Conservation (phyloP, 2,113 vertebrate species). For the Seriola aureovittata region DNA sequence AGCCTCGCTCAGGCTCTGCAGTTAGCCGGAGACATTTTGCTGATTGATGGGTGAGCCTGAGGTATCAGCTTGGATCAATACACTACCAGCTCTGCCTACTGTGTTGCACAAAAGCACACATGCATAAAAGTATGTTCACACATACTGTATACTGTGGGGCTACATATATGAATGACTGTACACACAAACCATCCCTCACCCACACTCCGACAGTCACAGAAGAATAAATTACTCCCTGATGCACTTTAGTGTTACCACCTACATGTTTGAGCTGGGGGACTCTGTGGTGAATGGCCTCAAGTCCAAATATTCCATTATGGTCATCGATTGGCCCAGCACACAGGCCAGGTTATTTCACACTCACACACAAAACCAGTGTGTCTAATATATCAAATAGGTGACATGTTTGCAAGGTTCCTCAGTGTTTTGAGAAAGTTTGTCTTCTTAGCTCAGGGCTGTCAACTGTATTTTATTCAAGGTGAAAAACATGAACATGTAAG, state of each 20-base stretch:
- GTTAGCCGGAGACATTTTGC: slow-evolving; percentile 27
- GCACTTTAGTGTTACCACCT: slow-evolving; percentile 48
- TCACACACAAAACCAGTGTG: not conserved
- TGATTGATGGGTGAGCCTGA: slow-evolving; percentile 54
- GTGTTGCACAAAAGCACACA: slow-evolving; percentile 42
- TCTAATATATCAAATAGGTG: slow-evolving; percentile 8
- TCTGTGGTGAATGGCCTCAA: slow-evolving; percentile 44
- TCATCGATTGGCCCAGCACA: slow-evolving; percentile 39
- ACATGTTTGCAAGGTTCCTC: not conserved
- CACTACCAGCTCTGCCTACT: slow-evolving; percentile 25
- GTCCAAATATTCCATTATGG: slow-evolving; percentile 58
- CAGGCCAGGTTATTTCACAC: slow-evolving; percentile 19
- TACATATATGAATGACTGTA: slow-evolving; percentile 4
- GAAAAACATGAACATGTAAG: no score
- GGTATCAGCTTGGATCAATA: slow-evolving; percentile 59
- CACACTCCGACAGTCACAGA: slow-evolving; percentile 5
- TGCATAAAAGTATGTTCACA: slow-evolving; percentile 18
- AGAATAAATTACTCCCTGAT: slow-evolving; percentile 58
- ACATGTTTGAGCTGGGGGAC: slow-evolving; percentile 28
- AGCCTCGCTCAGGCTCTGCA: slow-evolving; percentile 34
- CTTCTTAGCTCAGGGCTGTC: not conserved
- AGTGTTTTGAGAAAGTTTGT: not conserved
- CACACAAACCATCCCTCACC: slow-evolving; percentile 7
- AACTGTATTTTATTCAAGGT: no score
- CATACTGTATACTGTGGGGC: not conserved